Evolutionary conservation across 2,797 vertebrate species (phyloP), one percentile per base, ranked within the genome.

Genomic region (Fringilla coelebs): DNA sequence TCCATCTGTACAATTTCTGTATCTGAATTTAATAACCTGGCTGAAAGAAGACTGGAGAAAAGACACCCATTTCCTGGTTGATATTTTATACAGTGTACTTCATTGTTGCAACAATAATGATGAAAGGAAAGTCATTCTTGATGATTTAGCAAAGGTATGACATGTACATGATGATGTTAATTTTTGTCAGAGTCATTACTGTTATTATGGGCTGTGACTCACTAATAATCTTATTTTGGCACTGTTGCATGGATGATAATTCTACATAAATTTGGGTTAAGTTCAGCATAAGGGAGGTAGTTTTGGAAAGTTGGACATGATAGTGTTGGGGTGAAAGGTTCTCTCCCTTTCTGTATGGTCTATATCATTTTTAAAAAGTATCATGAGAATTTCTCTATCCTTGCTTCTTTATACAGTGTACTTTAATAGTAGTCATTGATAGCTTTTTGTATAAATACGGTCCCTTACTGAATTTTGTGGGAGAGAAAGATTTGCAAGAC

Each of bases 81-180:
- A 99, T 97, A 99, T 99, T 98, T 97, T 99, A 63, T 99, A 99
- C 96, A 99, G 99, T 60, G 98, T 98, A 5, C 98, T 99, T 6
- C 85, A 65, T 57, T 99, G 99, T 98, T 99, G 99, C 97, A 97
- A 96, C 63, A 96, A 34, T 51, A 92, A 61, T 10, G 93, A 96
- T 80, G 99, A 99, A 82, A 98, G 98, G 95, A 99, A 98, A 29
- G 91, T 87, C 17, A 97, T 99, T 94, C 98, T 99, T 90, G 98
- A 99, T 95, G 98, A 99, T 90, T 97, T 99, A 88, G 98, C 96
- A 9, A 97, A 97, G 98, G 98, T 98, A 98, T 81, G 28, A 13
- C 34, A 29, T 34, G 4, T 54, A 28, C 11, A 9, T 76, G 57
- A 65, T 88, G 6, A 46, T 74, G 24, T 0, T 91, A 26, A 36